phyloP scores from a whole-genome alignment of 2,797 vertebrate genomes.

The Phrynocephalus guinanensis region DNA sequence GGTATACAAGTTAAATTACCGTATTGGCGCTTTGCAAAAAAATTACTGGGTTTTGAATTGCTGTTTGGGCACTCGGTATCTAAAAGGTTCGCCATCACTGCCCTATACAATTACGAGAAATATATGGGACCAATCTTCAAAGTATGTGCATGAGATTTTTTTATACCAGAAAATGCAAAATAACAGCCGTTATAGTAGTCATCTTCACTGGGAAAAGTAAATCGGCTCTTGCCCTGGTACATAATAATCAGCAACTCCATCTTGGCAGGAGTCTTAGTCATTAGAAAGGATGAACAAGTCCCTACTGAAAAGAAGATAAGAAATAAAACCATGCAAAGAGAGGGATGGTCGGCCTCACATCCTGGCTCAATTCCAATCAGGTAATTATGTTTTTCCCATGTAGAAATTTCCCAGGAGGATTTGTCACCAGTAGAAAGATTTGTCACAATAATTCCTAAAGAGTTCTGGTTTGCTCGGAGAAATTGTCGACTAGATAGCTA shows the following conservation, averaged over 20 bases:
- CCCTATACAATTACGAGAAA: no score
- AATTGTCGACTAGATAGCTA: background rate
- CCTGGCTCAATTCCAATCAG: background rate
- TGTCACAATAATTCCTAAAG: background rate
- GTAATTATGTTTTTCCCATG: background rate
- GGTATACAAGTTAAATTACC: no score
- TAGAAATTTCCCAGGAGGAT: constrained; percentile 3
- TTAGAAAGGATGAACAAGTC: background rate
- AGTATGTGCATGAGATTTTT: no score
- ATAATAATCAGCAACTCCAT: background rate
- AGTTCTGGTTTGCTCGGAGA: background rate
- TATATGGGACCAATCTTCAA: no score
- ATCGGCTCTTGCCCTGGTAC: no score
- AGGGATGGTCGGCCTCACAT: background rate
- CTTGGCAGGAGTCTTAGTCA: background rate
- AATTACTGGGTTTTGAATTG: no score
- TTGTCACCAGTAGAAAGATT: background rate
- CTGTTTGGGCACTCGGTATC: no score
- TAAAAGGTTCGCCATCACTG: no score
- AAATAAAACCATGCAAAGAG: constrained; percentile 8
- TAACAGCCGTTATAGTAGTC: no score
- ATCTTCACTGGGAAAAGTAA: no score
- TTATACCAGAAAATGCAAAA: no score
- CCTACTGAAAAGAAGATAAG: background rate
- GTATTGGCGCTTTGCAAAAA: no score